These are phyloP conservation scores for Dendrocincla fuliginosa DNA, from an alignment of 2,797 vertebrate genomes.

Conservation along the genomic window DNA sequence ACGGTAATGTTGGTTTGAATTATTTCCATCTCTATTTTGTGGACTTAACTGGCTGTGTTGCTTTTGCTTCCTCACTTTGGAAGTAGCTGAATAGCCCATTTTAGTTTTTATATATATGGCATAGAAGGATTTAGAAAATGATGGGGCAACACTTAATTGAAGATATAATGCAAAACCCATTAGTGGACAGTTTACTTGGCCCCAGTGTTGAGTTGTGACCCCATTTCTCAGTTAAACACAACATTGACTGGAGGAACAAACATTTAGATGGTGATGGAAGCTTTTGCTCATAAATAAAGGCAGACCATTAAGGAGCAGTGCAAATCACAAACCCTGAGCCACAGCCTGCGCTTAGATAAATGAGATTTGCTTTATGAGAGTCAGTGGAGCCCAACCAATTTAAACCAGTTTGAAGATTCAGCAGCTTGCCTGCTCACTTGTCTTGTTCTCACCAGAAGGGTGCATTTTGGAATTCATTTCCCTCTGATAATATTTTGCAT, in stretches of 20 bases:
- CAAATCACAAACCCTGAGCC: not conserved
- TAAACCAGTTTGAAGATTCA: constrained; percentile 37
- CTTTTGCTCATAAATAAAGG: constrained; percentile 35
- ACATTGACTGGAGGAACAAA: not conserved
- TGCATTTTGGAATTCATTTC: constrained; percentile 38
- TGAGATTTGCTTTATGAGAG: constrained; percentile 1
- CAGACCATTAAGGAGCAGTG: not conserved
- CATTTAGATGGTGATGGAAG: constrained; percentile 21
- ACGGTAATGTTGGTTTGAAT: not conserved
- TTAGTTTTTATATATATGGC: not conserved
- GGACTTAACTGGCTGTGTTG: not conserved
- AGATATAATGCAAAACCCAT: not conserved
- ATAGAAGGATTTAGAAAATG: not conserved
- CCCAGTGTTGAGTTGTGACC: not conserved
- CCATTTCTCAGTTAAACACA: not conserved
- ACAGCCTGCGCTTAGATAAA: not conserved
- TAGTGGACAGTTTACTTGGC: not conserved
- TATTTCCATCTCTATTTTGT: not conserved
- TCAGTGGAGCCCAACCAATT: constrained; percentile 33
- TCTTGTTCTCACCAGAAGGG: not conserved
- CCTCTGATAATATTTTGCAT: constrained; percentile 28
- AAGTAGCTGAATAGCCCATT: not conserved
- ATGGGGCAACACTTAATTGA: not conserved
- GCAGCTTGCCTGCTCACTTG: not conserved
- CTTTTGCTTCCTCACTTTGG: not conserved